A percentile compares a stretch with the other conserved stretches of the same genome.
These are phyloP conservation scores for Orchesella cincta DNA, from an alignment of 1,140 invertebrate species.

Conservation along the genomic window DNA sequence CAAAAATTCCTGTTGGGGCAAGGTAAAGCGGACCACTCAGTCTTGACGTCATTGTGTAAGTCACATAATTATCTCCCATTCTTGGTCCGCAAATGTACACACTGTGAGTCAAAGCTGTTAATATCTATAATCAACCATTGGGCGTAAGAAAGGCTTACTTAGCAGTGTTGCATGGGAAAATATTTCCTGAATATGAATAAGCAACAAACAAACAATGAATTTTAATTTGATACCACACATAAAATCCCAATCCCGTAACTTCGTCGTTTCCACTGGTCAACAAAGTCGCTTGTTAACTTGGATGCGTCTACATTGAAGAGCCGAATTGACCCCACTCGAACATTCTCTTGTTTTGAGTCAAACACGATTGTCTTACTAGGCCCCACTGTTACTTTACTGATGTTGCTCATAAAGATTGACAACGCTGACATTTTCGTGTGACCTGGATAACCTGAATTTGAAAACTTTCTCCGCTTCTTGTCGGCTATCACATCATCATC, in stretches of 20 bases:
- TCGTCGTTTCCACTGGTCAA: background rate
- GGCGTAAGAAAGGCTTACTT: no score
- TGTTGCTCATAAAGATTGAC: background rate
- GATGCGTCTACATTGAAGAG: background rate
- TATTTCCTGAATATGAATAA: no score
- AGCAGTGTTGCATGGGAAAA: no score
- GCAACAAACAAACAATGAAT: background rate
- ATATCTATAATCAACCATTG: background rate
- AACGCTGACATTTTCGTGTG: background rate
- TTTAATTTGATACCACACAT: background rate
- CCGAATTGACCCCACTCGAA: no score
- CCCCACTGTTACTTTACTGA: background rate
- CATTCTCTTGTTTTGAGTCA: no score
- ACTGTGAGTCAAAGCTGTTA: background rate
- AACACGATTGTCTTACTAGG: background rate
- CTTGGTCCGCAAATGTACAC: background rate
- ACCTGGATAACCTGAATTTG: background rate
- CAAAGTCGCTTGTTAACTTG: background rate
- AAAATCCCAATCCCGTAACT: background rate
- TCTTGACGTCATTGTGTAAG: background rate
- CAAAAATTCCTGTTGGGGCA: background rate
- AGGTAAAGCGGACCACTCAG: background rate
- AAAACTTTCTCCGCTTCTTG: background rate
- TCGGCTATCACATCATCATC: background rate
- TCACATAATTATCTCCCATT: background rate